Evolutionary conservation across 2,888 invertebrate species (phyloP), one percentile per base, ranked within the genome.

Genomic region (Smittia sp.): DNA sequence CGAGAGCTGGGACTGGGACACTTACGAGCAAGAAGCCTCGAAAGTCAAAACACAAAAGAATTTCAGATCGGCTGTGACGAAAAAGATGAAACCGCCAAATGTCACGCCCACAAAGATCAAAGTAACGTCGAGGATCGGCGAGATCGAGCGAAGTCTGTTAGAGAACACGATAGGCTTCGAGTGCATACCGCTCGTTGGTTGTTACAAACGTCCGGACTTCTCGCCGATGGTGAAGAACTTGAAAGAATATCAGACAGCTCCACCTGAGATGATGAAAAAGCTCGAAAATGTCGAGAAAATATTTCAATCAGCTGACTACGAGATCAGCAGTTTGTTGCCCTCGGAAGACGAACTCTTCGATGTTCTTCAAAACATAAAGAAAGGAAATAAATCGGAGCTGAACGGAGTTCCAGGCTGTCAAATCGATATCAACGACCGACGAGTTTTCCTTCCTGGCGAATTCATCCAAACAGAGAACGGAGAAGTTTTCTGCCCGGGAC

Each of bases 401-500:
- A 86, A 87, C 68, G 86, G 87, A 78, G 85, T 90, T 15, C 85
- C 87, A 32, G 90, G 90, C 46, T 82, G 90, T 18, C 86, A 84
- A 41, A 79, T 91, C 73, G 86, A 88, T 74, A 87, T 89, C 74
- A 88, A 88, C 78, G 89, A 89, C 1, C 86, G 86, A 78, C 88
- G 86, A 76, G 75, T 76, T 0, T 90, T 91, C 79, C 80, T 92
- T 63, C 86, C 88, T 1, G 91, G 92, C 0, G 90, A 91, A 82
- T 87, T 89, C 77, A 82, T 92, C 1, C 86, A 88, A 75, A 90
- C 90, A 0, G 88, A 89, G 66, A 85, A 85, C 74, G 91, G 91
- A 1, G 86, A 87, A 38, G 81, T 89, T 62, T 92, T 92, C 78
- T 87, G 91, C 13, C 90, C 92, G 0, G 92, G 92, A 1, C 90